These are phyloP conservation scores for Tribolium madens DNA, from an alignment of 1,140 invertebrate species.

Conservation along the genomic window DNA sequence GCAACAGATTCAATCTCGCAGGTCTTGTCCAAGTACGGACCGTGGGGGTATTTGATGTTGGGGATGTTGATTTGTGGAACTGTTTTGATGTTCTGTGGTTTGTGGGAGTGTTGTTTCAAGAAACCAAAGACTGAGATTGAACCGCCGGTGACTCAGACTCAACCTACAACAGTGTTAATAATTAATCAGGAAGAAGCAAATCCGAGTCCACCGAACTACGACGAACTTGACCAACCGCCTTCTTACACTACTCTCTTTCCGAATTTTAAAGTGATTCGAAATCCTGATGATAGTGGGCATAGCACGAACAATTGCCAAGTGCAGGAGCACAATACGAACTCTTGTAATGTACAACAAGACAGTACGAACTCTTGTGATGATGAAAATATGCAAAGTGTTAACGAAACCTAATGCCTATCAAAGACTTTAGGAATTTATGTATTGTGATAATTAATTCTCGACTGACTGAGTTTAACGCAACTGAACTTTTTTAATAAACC, in stretches of 20 bases:
- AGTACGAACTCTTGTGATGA: not conserved
- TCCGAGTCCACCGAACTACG: conserved; percentile 63
- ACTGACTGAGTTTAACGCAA: conserved; percentile 8
- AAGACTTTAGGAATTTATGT: conserved; percentile 17
- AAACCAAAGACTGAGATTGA: conserved; percentile 62
- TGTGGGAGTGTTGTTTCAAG: conserved; percentile 69
- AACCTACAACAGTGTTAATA: conserved; percentile 56
- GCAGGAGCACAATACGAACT: not conserved
- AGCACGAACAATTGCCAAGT: not conserved
- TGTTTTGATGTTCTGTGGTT: conserved; percentile 73
- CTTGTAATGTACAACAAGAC: not conserved
- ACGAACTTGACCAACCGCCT: conserved; percentile 65
- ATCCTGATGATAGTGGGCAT: conserved; percentile 11
- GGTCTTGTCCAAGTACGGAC: conserved; percentile 72
- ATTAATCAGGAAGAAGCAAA: conserved; percentile 47
- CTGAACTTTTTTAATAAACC: conserved; percentile 16
- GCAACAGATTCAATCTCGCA: conserved; percentile 63
- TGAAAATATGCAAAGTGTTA: not conserved
- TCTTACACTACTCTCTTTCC: conserved; percentile 64
- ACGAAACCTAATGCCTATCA: not conserved
- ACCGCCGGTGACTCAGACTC: conserved; percentile 40
- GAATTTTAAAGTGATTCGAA: conserved; percentile 44
- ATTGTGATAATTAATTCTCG: conserved; percentile 36
- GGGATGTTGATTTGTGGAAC: conserved; percentile 75
- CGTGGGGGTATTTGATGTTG: conserved; percentile 75